A percentile compares a stretch with the other conserved stretches of the same genome.
These are phyloP conservation scores for Scomber colias DNA, from an alignment of 2,113 vertebrate species.

Conservation along the genomic window DNA sequence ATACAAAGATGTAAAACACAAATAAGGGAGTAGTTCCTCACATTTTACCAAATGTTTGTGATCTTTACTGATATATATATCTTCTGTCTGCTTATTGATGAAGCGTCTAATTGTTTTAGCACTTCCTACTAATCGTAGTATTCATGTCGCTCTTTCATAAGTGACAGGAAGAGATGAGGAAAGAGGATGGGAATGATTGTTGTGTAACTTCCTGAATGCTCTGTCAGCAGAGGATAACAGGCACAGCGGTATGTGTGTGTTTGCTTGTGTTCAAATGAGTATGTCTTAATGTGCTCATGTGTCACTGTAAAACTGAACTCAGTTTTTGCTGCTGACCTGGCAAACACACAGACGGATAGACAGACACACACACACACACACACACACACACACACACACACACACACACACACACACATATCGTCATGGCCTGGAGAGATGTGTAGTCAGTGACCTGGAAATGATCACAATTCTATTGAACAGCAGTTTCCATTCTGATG, in stretches of 20 bases:
- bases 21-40: no score
- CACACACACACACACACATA: not conserved
- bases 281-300: not conserved
- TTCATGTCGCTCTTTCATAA: slow-evolving; percentile 51
- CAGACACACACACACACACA: not conserved
- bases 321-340: slow-evolving; percentile 22
- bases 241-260: slow-evolving; percentile 14
- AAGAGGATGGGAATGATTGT: slow-evolving; percentile 56
- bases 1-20: not conserved
- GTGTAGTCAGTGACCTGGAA: slow-evolving; percentile 72
- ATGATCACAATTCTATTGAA: slow-evolving; percentile 63
- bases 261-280: not conserved
- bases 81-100: slow-evolving; percentile 5
- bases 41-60: not conserved
- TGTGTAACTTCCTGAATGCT: slow-evolving; percentile 78
- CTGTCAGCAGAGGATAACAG: slow-evolving; percentile 59
- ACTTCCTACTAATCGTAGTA: not conserved
- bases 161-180: slow-evolving; percentile 63
- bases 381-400: not conserved
- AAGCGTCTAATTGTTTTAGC: not conserved
- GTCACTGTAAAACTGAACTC: not conserved
- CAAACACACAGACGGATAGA: slow-evolving; percentile 30
- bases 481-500: slow-evolving; percentile 65
- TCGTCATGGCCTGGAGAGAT: slow-evolving; percentile 52
- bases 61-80: not conserved